Conservation (phyloP, 1,140 invertebrate genomes). For the Metopolophium dirhodum region DNA sequence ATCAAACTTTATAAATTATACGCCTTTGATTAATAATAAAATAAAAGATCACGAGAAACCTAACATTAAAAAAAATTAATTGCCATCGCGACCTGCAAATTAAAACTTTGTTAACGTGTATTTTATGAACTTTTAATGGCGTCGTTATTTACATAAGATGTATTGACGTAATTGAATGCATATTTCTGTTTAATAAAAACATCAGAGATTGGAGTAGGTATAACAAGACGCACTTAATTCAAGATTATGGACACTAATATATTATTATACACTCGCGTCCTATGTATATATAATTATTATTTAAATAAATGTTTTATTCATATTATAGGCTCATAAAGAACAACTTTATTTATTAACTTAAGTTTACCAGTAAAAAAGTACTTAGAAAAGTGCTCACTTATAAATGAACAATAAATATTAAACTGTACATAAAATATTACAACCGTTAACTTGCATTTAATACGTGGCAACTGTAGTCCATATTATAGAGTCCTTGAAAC, state of each 20-base stretch:
- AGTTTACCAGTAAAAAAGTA: background rate
- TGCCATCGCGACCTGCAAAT: background rate
- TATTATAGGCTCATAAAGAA: background rate
- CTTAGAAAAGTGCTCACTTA: background rate
- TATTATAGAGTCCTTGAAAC: background rate
- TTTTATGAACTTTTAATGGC: background rate
- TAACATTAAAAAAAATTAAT: background rate
- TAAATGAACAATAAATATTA: background rate
- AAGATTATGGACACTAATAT: background rate
- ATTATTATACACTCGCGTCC: background rate
- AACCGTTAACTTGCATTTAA: background rate
- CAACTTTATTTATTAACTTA: background rate
- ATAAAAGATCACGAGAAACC: no score
- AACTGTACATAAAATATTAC: background rate
- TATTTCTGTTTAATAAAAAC: background rate
- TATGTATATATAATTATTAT: background rate
- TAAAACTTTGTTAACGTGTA: background rate
- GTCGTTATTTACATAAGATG: background rate
- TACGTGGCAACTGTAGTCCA: background rate
- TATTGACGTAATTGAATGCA: background rate
- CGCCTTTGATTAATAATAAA: background rate
- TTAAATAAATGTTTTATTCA: constrained; percentile 5
- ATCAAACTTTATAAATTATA: background rate
- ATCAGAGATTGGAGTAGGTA: background rate
- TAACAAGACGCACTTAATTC: background rate